phyloP scores from a whole-genome alignment of 2,888 invertebrate species.

The Drosophila lutescens region DNA sequence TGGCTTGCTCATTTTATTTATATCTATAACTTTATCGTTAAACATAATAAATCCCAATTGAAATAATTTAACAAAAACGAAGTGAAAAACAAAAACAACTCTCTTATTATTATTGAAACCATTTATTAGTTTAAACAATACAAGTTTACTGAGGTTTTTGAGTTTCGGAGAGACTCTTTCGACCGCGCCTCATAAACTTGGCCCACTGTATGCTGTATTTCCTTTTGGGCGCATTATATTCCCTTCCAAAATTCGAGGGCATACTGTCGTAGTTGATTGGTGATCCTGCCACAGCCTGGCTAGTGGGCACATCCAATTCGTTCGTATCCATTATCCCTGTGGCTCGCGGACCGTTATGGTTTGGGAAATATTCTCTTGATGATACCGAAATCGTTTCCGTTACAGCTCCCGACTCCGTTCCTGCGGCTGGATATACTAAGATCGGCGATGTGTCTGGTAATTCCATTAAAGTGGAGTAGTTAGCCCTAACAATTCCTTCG shows the following conservation, averaged over 20 bases:
- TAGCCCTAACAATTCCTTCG: not conserved
- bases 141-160: not conserved
- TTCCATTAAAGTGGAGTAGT: not conserved
- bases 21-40: too few species aligned
- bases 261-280: not conserved
- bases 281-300: not conserved
- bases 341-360: not conserved
- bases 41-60: too few species aligned
- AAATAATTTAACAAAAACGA: too few species aligned
- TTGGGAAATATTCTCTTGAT: not conserved
- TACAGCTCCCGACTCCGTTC: not conserved
- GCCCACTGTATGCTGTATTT: conserved; percentile 51
- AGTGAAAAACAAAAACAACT: too few species aligned
- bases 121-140: too few species aligned
- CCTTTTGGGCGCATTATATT: not conserved
- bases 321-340: not conserved
- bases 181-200: conserved; percentile 37
- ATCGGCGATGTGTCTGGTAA: not conserved
- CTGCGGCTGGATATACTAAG: not conserved
- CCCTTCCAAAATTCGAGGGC: not conserved
- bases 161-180: not conserved
- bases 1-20: too few species aligned
- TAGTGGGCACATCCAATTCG: not conserved
- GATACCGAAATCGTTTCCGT: not conserved
- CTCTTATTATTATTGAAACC: too few species aligned